Conservation (phyloP, 2,797 vertebrate genomes). For the Geotrypetes seraphini region DNA sequence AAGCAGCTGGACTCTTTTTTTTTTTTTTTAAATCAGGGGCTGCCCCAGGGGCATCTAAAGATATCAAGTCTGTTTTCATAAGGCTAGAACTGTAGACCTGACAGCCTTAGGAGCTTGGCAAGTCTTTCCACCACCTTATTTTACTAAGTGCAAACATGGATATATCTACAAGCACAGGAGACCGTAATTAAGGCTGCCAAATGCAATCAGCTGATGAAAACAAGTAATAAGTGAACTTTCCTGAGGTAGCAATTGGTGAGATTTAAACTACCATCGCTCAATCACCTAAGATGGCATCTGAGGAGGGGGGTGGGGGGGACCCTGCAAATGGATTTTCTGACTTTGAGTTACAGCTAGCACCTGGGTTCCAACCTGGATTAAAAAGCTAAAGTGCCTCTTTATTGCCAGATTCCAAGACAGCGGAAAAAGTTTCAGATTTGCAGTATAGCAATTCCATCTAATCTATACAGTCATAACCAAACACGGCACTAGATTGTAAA, state of each 20-base stretch:
- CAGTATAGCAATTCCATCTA: no score
- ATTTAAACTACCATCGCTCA: neutral
- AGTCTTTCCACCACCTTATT: neutral
- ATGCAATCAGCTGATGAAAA: neutral
- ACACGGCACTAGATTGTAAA: no score
- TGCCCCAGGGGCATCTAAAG: neutral
- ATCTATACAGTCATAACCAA: no score
- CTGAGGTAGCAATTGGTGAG: accelerated
- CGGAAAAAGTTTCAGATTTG: no score
- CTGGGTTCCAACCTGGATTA: neutral
- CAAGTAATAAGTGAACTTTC: neutral
- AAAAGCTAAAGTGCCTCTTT: neutral
- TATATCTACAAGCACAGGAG: neutral
- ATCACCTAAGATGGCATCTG: accelerated
- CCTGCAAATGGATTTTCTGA: neutral
- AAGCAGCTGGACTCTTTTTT: neutral
- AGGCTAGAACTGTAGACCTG: neutral
- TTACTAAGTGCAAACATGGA: neutral
- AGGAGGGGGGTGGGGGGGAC: no score
- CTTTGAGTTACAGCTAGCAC: neutral
- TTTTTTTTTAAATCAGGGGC: neutral
- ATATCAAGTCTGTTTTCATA: neutral
- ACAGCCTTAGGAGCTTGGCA: neutral
- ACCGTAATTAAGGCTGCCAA: neutral
- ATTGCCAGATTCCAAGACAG: neutral